Conservation (phyloP, 2,888 invertebrate genomes). For the Incurvaria masculella region DNA sequence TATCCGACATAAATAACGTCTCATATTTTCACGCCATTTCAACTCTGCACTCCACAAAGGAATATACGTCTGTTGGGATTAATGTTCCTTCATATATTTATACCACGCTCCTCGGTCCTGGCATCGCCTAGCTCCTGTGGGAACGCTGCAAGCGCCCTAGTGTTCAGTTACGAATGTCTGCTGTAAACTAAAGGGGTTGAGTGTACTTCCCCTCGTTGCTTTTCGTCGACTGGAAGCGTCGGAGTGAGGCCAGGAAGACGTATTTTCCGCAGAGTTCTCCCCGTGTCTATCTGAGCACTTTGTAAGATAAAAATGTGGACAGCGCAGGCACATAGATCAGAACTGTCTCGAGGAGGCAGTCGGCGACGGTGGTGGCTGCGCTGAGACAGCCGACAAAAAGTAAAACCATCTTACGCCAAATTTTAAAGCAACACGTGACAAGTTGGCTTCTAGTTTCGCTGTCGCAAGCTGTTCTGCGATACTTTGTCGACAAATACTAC, state of each 20-base stretch:
- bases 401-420: conserved; percentile 1
- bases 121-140: background rate
- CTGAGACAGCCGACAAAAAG: conserved; percentile 5
- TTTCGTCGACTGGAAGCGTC: background rate
- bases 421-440: conserved; percentile 6
- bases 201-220: no score
- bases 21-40: conserved; percentile 55
- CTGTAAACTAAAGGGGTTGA: background rate
- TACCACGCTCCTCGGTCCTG: conserved; percentile 34
- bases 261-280: conserved; percentile 50
- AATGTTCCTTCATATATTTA: conserved; percentile 54
- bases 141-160: background rate
- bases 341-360: conserved; percentile 30
- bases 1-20: conserved; percentile 43
- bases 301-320: conserved; percentile 54
- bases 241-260: conserved; percentile 24
- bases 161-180: background rate
- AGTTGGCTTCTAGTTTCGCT: conserved; percentile 5
- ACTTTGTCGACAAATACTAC: conserved; percentile 1
- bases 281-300: conserved; percentile 53
- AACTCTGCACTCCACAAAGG: conserved; percentile 48
- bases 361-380: conserved; percentile 35
- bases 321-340: conserved; percentile 46
- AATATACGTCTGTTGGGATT: conserved; percentile 50
- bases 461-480: conserved; percentile 4